These are phyloP conservation scores for Asobara japonica DNA, from an alignment of 1,140 invertebrate genomes.

Conservation along the genomic window DNA sequence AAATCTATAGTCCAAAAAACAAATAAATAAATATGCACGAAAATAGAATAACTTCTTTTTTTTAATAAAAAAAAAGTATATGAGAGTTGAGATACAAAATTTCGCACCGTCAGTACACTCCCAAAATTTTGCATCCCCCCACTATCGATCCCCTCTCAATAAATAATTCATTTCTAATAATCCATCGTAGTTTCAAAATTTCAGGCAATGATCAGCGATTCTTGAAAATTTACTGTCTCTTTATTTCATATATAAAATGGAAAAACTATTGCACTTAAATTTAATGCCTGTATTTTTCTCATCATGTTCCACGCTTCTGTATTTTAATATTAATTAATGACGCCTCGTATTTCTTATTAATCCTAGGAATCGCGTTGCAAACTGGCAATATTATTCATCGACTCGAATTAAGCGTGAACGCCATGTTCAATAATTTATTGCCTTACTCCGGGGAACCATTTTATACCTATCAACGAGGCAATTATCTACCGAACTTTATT, in stretches of 20 bases:
- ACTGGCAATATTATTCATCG: slow-evolving; percentile 38
- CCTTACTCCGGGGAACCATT: slow-evolving; percentile 14
- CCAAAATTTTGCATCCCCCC: too few relatives aligned
- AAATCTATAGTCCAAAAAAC: too few relatives aligned
- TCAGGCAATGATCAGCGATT: slow-evolving; percentile 14
- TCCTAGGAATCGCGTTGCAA: slow-evolving; percentile 22
- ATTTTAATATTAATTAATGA: slow-evolving; percentile 21
- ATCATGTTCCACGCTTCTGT: not conserved
- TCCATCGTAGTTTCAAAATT: slow-evolving; percentile 14
- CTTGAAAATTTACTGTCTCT: slow-evolving; percentile 20
- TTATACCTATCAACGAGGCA: slow-evolving; percentile 39
- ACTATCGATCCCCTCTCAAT: too few relatives aligned
- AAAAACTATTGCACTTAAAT: slow-evolving; percentile 20
- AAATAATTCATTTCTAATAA: too few relatives aligned
- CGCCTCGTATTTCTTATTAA: slow-evolving; percentile 6
- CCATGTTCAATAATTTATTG: slow-evolving; percentile 26
- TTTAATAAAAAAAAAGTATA: too few relatives aligned
- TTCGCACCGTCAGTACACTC: too few relatives aligned
- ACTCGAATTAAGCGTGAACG: slow-evolving; percentile 29
- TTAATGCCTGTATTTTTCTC: not conserved
- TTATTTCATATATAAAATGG: slow-evolving; percentile 22
- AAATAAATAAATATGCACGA: too few relatives aligned
- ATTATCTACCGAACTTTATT: slow-evolving; percentile 38
- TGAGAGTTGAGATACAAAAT: too few relatives aligned
- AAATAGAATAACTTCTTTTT: too few relatives aligned